Evolutionary conservation across 2,797 vertebrate genomes (phyloP).

Genomic region (Potorous gilbertii): DNA sequence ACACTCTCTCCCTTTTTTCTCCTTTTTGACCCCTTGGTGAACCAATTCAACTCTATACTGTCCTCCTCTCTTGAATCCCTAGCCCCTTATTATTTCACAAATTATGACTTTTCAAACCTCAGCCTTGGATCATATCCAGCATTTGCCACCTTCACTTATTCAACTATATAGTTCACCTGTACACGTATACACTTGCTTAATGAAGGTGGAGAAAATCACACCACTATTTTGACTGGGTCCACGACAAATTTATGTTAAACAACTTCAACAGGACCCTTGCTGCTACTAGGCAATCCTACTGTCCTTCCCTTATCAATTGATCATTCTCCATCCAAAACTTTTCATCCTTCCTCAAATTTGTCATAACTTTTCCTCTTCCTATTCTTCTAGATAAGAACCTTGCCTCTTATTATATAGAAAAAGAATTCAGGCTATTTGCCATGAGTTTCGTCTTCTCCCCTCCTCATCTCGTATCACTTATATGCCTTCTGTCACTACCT

Average conservation of each 20-base stretch:
- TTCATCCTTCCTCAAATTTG: neutral
- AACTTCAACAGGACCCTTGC: neutral
- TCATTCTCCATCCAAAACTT: neutral
- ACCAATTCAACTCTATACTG: neutral
- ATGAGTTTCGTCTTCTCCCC: neutral
- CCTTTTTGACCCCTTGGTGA: neutral
- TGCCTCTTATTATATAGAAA: neutral
- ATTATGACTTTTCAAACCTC: neutral
- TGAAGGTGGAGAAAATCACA: neutral
- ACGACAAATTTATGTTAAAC: neutral
- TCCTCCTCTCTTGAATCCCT: neutral
- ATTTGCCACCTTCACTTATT: neutral
- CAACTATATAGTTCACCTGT: neutral
- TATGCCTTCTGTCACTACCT: neutral
- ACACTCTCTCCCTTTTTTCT: neutral
- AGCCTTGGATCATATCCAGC: neutral
- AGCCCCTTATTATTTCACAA: neutral
- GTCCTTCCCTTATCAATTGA: neutral
- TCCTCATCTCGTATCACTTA: neutral
- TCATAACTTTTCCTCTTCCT: neutral
- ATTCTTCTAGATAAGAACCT: neutral
- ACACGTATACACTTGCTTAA: neutral
- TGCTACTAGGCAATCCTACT: neutral
- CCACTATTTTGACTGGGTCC: neutral
- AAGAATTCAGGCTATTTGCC: neutral